A percentile compares a stretch with the other conserved stretches of the same genome.
These are phyloP conservation scores for Hylomyscus alleni DNA, from an alignment of 2,797 vertebrate species.

Conservation along the genomic window DNA sequence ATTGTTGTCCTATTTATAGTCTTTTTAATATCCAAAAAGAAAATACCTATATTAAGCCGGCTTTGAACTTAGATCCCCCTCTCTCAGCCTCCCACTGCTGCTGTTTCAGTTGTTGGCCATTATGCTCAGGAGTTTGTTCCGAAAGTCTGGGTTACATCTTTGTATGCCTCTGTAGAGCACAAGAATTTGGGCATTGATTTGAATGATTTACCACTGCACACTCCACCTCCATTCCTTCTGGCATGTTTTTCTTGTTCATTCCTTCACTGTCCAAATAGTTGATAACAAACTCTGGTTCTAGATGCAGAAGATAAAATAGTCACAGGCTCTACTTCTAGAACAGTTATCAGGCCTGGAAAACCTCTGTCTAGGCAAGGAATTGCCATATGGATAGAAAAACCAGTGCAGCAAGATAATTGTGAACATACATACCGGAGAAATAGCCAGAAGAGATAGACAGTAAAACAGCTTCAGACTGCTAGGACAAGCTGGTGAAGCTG, in stretches of 20 bases:
- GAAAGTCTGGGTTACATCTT: background rate
- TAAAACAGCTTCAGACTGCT: background rate
- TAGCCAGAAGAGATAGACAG: background rate
- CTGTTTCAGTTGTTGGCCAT: background rate
- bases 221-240: background rate
- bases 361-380: slow-evolving; percentile 34
- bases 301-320: slow-evolving; percentile 15
- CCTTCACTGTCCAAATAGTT: background rate
- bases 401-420: background rate
- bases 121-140: background rate
- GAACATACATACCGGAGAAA: slow-evolving; percentile 53
- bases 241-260: slow-evolving; percentile 31
- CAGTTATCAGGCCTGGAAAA: background rate
- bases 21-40: slow-evolving; percentile 29
- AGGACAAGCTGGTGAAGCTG: slow-evolving; percentile 5
- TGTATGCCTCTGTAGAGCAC: background rate
- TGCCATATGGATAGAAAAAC: slow-evolving; percentile 37
- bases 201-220: background rate
- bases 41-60: background rate
- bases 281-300: slow-evolving; percentile 35
- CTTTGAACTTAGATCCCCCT: background rate
- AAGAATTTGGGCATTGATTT: slow-evolving; percentile 25
- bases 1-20: slow-evolving; percentile 29
- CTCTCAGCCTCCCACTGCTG: background rate
- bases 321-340: background rate